Percentiles rank a stretch among this genome's conserved stretches.
phyloP scores from a whole-genome alignment of 2,113 vertebrate genomes.

The western clawed frog (Xenopus tropicalis) region UCB_Xtro_10.0 CM004448.2:105985001-105985500 shows the following conservation, averaged over 20 bases:
- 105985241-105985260: neutral
- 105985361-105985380: no score
- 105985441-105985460: no score
- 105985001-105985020: neutral
- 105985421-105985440: no score
- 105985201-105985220: constrained; percentile 15
- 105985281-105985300: neutral
- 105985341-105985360: neutral
- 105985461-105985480: no score
- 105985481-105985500: no score
- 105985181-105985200: constrained; percentile 30
- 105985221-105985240: neutral
- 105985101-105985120: neutral
- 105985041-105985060: constrained; percentile 1
- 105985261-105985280: neutral
- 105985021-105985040: neutral
- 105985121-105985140: constrained; percentile 19
- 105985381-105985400: no score
- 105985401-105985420: no score
- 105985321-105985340: constrained; percentile 35
- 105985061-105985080: neutral
- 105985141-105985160: constrained; percentile 39
- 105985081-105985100: neutral
- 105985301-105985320: constrained; percentile 40
- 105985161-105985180: constrained; percentile 30